phyloP scores from a whole-genome alignment of 2,888 invertebrate genomes.

The Hedya salicella region DNA sequence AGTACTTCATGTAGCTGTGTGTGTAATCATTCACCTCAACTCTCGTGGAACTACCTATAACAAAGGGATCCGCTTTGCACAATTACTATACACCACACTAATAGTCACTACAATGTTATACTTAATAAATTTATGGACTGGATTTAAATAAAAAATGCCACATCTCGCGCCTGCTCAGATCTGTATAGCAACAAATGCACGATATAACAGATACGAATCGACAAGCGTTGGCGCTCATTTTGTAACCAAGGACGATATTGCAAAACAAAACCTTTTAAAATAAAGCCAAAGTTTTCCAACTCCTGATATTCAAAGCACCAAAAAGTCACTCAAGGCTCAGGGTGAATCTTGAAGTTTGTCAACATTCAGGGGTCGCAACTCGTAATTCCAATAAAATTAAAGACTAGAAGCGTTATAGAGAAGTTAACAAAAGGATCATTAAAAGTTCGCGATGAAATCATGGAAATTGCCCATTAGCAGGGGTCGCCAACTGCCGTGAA shows the following conservation, averaged over 20 bases:
- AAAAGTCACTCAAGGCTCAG: conserved; percentile 39
- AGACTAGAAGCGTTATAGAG: conserved; percentile 46
- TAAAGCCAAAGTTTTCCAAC: conserved; percentile 24
- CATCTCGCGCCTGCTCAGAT: too few relatives aligned
- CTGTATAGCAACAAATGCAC: conserved; percentile 5
- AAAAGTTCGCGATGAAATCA: conserved; percentile 54
- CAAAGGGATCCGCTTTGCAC: too few relatives aligned
- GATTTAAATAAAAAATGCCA: too few relatives aligned
- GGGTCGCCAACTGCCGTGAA: conserved; percentile 44
- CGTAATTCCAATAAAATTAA: conserved; percentile 52
- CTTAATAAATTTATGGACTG: too few relatives aligned
- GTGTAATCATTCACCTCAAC: too few relatives aligned
- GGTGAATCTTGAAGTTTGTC: conserved; percentile 42
- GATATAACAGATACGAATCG: not conserved
- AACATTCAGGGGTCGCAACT: conserved; percentile 44
- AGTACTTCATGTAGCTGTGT: too few relatives aligned
- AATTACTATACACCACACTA: too few relatives aligned
- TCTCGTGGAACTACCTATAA: too few relatives aligned
- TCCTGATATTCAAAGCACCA: conserved; percentile 22
- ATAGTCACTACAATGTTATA: too few relatives aligned
- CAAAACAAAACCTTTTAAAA: conserved; percentile 4
- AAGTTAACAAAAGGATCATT: conserved; percentile 54
- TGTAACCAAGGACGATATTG: not conserved
- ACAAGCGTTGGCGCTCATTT: not conserved
- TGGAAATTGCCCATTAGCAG: conserved; percentile 51